These are phyloP conservation scores for Drosophila setosimentum DNA, from an alignment of 2,888 invertebrate genomes.

Conservation along the genomic window DNA sequence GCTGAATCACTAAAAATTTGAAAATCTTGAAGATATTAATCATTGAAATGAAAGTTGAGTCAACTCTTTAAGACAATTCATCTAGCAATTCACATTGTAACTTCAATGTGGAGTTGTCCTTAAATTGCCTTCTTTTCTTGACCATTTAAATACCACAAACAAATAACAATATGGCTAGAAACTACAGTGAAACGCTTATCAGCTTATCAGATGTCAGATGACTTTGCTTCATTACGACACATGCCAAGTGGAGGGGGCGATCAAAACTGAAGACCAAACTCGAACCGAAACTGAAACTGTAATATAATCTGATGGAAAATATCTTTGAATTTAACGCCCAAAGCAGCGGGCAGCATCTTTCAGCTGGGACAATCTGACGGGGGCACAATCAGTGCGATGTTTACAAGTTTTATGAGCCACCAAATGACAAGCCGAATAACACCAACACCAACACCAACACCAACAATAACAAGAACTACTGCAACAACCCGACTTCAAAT, in stretches of 20 bases:
- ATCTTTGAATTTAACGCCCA: conserved; percentile 54
- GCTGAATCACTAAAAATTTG: too few relatives aligned
- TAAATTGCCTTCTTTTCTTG: conserved; percentile 2
- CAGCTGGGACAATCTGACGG: conserved; percentile 34
- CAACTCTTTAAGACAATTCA: neutral
- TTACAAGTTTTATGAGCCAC: conserved; percentile 78
- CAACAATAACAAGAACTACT: conserved; percentile 46
- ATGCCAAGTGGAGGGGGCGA: conserved; percentile 15
- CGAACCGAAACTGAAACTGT: conserved; percentile 36
- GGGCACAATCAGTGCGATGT: conserved; percentile 71
- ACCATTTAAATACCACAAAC: neutral
- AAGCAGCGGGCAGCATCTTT: neutral
- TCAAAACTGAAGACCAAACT: conserved; percentile 24
- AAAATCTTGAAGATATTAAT: too few relatives aligned
- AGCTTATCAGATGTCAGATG: conserved; percentile 57
- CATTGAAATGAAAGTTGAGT: too few relatives aligned
- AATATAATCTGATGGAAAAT: conserved; percentile 58
- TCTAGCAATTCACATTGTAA: neutral
- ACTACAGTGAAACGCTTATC: conserved; percentile 55
- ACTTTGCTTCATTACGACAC: conserved; percentile 56
- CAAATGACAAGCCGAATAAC: conserved; percentile 67
- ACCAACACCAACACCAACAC: conserved; percentile 49
- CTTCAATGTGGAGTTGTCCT: conserved; percentile 1
- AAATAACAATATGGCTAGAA: neutral
- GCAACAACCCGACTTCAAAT: conserved; percentile 24